phyloP scores from a whole-genome alignment of 2,113 vertebrate genomes.

The Columba janthina region DNA sequence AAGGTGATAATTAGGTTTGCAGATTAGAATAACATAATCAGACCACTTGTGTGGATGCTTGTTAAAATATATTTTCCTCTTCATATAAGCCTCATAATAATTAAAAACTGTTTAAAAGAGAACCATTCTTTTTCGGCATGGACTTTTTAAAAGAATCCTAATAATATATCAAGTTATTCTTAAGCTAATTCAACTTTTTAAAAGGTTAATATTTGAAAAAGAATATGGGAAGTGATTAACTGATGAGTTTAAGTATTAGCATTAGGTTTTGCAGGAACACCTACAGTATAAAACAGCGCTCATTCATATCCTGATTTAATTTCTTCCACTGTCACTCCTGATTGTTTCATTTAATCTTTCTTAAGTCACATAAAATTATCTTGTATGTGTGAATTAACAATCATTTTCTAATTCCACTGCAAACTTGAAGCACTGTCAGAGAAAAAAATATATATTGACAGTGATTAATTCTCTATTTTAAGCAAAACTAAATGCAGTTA shows the following conservation, averaged over 20 bases:
- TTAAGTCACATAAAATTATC: constrained; percentile 68
- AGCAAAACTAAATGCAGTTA: constrained; percentile 45
- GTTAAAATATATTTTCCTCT: constrained; percentile 86
- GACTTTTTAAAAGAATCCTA: constrained; percentile 57
- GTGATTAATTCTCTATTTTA: constrained; percentile 54
- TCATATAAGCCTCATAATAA: constrained; percentile 73
- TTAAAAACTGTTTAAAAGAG: constrained; percentile 72
- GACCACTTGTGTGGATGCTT: constrained; percentile 82
- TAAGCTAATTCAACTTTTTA: constrained; percentile 60
- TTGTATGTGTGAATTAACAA: constrained; percentile 70
- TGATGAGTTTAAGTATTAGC: constrained; percentile 68
- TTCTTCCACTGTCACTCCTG: constrained; percentile 69
- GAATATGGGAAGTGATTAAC: constrained; percentile 66
- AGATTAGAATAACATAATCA: constrained; percentile 95
- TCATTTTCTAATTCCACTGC: constrained; percentile 59
- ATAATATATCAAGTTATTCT: constrained; percentile 61
- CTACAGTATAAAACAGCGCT: constrained; percentile 66
- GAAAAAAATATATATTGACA: not conserved
- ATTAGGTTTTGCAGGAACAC: constrained; percentile 68
- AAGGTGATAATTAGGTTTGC: constrained; percentile 99
- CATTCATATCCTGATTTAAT: constrained; percentile 81
- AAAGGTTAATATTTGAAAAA: constrained; percentile 72
- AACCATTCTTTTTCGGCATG: constrained; percentile 51
- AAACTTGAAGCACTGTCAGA: constrained; percentile 42
- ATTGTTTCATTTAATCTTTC: constrained; percentile 74